phyloP scores from a whole-genome alignment of 2,888 invertebrate genomes.

The Ectemnius cavifrons region DNA sequence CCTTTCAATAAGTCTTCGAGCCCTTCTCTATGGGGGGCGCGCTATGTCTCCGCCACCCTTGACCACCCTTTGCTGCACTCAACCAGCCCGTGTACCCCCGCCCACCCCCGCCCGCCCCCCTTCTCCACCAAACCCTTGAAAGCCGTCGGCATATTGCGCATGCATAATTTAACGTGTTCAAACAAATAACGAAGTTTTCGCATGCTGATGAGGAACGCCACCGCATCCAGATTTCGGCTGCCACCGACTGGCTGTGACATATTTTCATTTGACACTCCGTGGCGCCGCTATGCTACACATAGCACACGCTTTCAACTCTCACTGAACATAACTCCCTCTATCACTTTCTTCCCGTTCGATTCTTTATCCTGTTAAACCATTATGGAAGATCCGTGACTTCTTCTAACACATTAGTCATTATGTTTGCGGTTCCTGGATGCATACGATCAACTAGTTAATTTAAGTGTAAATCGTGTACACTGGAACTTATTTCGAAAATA shows the following conservation, averaged over 20 bases:
- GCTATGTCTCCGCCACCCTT: conserved; percentile 34
- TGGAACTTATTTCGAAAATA: no score
- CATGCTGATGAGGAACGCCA: conserved; percentile 70
- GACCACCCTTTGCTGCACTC: conserved; percentile 39
- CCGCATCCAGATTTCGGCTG: conserved; percentile 66
- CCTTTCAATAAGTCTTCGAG: conserved; percentile 47
- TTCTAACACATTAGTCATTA: no score
- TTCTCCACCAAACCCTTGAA: conserved; percentile 41
- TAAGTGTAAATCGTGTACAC: no score
- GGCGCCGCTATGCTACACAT: conserved; percentile 11
- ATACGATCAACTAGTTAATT: no score
- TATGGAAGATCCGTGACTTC: no score
- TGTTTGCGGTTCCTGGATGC: no score
- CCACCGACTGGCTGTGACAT: conserved; percentile 71
- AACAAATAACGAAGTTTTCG: conserved; percentile 77
- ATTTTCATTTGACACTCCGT: conserved; percentile 71
- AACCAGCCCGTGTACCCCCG: conserved; percentile 10
- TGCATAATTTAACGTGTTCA: conserved; percentile 76
- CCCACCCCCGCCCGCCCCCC: no score
- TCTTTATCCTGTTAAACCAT: no score
- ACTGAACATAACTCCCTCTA: no score
- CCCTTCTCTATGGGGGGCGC: conserved; percentile 33
- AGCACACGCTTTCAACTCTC: no score
- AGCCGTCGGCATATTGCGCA: conserved; percentile 75
- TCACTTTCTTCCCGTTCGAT: no score